Conservation (phyloP, 2,797 vertebrate species). For the Petrocephalus schoutedeni region DNA sequence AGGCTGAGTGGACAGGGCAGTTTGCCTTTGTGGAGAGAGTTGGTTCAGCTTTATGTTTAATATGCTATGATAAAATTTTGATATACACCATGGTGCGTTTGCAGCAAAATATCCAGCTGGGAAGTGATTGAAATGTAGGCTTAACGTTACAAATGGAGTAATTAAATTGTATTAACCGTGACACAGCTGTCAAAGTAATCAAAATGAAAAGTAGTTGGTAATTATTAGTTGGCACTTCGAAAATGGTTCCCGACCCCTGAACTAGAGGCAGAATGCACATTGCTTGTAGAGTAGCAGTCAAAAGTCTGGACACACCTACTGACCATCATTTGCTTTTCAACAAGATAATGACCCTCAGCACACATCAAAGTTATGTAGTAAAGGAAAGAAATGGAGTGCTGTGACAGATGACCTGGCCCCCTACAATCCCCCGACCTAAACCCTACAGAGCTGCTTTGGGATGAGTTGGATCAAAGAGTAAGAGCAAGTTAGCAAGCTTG, state of each 20-base stretch:
- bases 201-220: too few species aligned
- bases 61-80: not conserved
- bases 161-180: too few species aligned
- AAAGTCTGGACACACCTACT: not conserved
- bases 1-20: too few species aligned
- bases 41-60: too few species aligned
- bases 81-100: not conserved
- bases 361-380: not conserved
- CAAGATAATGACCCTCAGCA: not conserved
- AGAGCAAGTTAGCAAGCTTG: not conserved
- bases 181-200: too few species aligned
- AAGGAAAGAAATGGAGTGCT: not conserved
- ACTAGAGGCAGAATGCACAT: not conserved
- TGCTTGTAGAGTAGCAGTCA: not conserved
- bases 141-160: too few species aligned
- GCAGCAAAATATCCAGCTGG: too few species aligned
- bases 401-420: not conserved
- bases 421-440: not conserved
- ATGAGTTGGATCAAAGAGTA: not conserved
- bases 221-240: too few species aligned
- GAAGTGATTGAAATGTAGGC: too few species aligned
- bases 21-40: too few species aligned
- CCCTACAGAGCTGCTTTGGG: not conserved
- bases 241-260: too few species aligned
- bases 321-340: not conserved